Percentiles rank a stretch among this genome's conserved stretches.
Evolutionary conservation across 2,113 vertebrate species (phyloP).

Genomic region (Trachemys scripta): DNA sequence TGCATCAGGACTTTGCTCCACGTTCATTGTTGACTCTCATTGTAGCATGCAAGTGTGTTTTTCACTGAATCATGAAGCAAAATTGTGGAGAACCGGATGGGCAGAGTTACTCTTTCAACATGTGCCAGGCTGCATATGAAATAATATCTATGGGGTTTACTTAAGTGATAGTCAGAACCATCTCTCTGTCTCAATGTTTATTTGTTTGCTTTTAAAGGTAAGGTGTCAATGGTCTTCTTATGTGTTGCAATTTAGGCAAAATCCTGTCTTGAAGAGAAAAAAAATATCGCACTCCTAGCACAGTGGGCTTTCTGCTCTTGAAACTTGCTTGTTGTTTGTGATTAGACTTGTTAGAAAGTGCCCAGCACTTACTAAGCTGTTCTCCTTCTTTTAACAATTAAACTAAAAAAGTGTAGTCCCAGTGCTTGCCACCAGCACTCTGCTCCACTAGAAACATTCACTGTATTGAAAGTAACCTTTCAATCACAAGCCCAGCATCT

Average conservation of each 20-base stretch:
- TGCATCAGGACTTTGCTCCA: conserved; percentile 27
- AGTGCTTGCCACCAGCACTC: background rate
- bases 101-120: background rate
- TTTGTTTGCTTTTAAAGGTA: background rate
- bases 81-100: background rate
- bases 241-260: background rate
- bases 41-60: background rate
- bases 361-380: background rate
- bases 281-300: background rate
- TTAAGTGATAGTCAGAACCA: background rate
- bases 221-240: background rate
- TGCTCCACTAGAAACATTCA: background rate
- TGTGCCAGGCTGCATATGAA: background rate
- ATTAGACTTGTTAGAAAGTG: background rate
- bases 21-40: conserved; percentile 10
- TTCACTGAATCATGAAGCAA: background rate
- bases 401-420: background rate
- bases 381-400: background rate
- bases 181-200: background rate
- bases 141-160: background rate
- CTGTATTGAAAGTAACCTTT: background rate
- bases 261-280: background rate
- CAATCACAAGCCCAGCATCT: background rate
- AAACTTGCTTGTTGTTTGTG: background rate
- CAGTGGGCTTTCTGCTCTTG: background rate